phyloP scores from a whole-genome alignment of 2,888 invertebrate genomes.

The Drosophila macrospina region DNA sequence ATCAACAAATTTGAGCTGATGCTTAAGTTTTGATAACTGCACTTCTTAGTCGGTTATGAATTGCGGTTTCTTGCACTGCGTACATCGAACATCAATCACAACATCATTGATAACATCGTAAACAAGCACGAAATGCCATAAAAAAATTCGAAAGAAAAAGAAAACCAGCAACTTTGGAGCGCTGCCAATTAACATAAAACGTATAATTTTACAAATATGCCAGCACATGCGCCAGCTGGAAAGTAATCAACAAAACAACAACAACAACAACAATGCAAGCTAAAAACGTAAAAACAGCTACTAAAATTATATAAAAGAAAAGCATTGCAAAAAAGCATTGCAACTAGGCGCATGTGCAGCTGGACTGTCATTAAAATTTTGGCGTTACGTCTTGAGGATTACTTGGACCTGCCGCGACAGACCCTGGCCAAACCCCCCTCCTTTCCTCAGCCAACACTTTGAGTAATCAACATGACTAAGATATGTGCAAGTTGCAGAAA shows the following conservation, averaged over 20 bases:
- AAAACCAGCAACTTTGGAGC: conserved; percentile 37
- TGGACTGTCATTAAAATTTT: conserved; percentile 56
- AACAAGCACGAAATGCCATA: conserved; percentile 51
- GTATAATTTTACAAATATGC: conserved; percentile 66
- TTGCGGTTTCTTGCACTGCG: neutral
- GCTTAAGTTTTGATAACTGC: conserved; percentile 12
- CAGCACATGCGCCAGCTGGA: conserved; percentile 32
- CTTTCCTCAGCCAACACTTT: neutral
- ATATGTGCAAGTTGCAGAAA: conserved; percentile 35
- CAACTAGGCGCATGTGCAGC: conserved; percentile 44
- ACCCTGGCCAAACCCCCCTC: conserved; percentile 1
- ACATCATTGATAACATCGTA: conserved; percentile 65
- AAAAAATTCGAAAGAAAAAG: conserved; percentile 40
- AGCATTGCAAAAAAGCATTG: conserved; percentile 48
- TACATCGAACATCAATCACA: conserved; percentile 59
- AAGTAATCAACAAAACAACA: conserved; percentile 43
- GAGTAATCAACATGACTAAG: conserved; percentile 45
- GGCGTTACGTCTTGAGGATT: conserved; percentile 46
- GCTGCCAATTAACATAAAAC: conserved; percentile 65
- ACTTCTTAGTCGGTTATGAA: neutral
- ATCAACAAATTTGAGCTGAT: conserved; percentile 10
- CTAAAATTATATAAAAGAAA: conserved; percentile 53
- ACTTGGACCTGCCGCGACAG: conserved; percentile 37
- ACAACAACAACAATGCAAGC: conserved; percentile 18
- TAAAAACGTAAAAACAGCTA: conserved; percentile 11